Base-by-base conservation (phyloP, 2,113 vertebrate species). In the Anthoscopus minutus region DNA sequence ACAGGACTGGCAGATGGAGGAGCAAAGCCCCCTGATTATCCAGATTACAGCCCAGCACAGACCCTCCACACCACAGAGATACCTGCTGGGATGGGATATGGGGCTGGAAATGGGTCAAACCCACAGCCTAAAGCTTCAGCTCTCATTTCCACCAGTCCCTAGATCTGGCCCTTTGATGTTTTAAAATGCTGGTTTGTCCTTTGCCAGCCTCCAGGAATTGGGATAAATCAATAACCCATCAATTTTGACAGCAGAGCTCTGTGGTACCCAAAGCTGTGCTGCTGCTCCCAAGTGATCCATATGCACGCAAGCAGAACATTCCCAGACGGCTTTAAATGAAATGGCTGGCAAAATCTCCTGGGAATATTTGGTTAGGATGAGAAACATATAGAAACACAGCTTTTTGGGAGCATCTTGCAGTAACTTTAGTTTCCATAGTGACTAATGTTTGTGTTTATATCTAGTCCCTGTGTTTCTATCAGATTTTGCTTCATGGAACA, bases 371-470 rank as follows among this genome's bases (percentile, higher is more conserved):
- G 81, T 94, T 92, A 78, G 82, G 84, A 45, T 93, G 77, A 90
- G 91, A 69, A 97, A 96, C 94, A 91, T 91, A 89, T 37, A 72
- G 96, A 85, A 95, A 93, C 88, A 69, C 45, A 83, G 53, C 86
- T 94, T 94, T 83, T 96, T 83, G 51, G 69, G 96, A 91, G 74
- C 91, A 92, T 85, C 35, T 38, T 37, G 15, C 74, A 62, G 90
- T 51, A 95, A 97, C 97, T 97, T 96, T 64, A 20, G 98, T 98
- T 97, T 95, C 98, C 97, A 98, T 98, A 92, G 98, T 87, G 96
- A 98, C 97, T 94, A 96, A 97, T 97, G 98, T 98, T 98, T 98
- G 96, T 98, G 97, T 98, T 98, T 97, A 93, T 96, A 92, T 93
- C 97, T 93, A 72, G 80, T 90, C 94, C 91, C 95, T 88, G 91